Evolutionary conservation across 2,888 invertebrate species (phyloP), one percentile per base, ranked within the genome.

Genomic region (Melolontha melolontha): DNA sequence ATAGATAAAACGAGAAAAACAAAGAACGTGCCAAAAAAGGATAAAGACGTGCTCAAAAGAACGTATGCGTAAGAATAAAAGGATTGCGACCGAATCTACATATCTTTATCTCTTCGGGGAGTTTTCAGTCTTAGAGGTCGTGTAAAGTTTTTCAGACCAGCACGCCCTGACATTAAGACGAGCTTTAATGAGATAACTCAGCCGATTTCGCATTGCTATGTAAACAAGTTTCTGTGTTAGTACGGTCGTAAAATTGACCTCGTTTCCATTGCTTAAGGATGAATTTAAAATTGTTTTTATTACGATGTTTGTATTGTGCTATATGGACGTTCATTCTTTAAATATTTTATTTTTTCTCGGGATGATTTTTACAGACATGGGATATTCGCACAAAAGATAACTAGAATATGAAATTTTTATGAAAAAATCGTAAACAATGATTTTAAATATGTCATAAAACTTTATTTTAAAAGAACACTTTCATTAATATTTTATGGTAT

Each of bases 211-310:
- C 44, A 44, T 44, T 59, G 27, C 57, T 59, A 59, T 59, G 57
- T 44, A 59, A 59, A 59, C 22, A 59, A 59, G 57, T 59, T 44
- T 42, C 57, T 59, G 57, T 44, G 44, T 59, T 47, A 44, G 57
- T 59, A 12, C 44, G 29, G 44, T 44, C 44, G 44, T 59, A 59
- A 59, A 59, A 14, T 59, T 44, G 57, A 29, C 14, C 57, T 44
- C n/a, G 12, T 59, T 59, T 57, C 57, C 42, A 42, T 12, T 27
- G 22, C 22, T 22, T 22, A 57, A 42, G 27, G 42, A 42, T 42
- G 44, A 27, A 22, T 42, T 14, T 14, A 59, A 59, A 10, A 42
- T n/a, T 12, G 5, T 44, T 29, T 59, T 59, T 44, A 12, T 29
- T 42, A 29, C 11, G 8, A 27, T 14, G 8, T 47, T 47, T 47